Base-by-base conservation (phyloP, 2,113 vertebrate species). In the Pelobates fuscus region DNA sequence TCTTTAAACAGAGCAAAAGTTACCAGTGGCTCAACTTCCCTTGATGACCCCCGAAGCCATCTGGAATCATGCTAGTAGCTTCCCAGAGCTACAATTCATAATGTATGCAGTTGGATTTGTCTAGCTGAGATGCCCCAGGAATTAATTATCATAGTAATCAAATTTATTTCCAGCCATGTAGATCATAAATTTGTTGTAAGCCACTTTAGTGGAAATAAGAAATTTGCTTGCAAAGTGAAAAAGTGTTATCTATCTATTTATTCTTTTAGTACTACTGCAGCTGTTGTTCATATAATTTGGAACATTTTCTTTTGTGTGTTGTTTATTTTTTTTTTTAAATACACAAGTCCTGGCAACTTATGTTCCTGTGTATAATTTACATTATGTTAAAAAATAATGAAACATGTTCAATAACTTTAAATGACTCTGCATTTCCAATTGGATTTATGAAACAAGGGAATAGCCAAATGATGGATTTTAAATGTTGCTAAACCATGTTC, bases 131-230 rank as follows among this genome's bases (percentile, higher is more conserved):
- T 57, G 71, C 71, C 71, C 62, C 49, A 57, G 71, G 71, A 74
- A 73, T 73, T 73, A 74, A 74, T 74, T 74, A 66, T 74, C 62
- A 66, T 74, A 64, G 46, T 58, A 66, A 66, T 66, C 61, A 74
- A 74, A 74, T 74, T 46, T 74, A 65, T 57, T 74, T 74, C 71
- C 46, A 66, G 24, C 71, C 71, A 63, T 61, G 69, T 63, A 72
- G 70, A 72, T 72, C 70, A 74, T 74, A 66, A 74, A 74, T 74
- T 65, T 65, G 61, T 72, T 72, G 70, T 54, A 43, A 72, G 70
- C 27, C 14, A 25, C 26, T 72, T 63, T 63, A 72, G 61, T 63
- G 43, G 68, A 62, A 24, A 37, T 49, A 27, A 43, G 30, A 54
- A 46, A 46, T 20, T 49, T 62, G 43, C 59, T 63, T 54, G 46